phyloP scores from a whole-genome alignment of 1,140 invertebrate genomes.

The Drosophila lacteicornis region DNA sequence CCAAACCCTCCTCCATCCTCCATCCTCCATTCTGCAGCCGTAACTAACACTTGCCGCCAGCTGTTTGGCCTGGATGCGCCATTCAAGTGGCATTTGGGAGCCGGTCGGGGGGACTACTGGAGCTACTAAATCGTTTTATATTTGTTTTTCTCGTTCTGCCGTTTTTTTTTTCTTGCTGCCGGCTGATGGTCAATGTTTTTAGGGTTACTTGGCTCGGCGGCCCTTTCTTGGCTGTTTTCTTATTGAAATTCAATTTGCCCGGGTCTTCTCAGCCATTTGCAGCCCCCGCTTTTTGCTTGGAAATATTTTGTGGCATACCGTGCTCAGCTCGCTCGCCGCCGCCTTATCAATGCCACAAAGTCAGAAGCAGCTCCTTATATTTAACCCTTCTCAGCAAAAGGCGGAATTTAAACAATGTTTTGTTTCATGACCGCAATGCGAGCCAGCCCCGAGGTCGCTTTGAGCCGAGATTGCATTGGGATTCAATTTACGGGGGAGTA shows the following conservation, averaged over 20 bases:
- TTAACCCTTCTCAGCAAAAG: slow-evolving; percentile 63
- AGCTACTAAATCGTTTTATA: slow-evolving; percentile 81
- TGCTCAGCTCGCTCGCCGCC: slow-evolving; percentile 11
- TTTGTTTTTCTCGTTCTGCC: slow-evolving; percentile 70
- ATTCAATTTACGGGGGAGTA: slow-evolving; percentile 70
- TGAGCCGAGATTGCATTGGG: slow-evolving; percentile 65
- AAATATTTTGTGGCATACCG: slow-evolving; percentile 43
- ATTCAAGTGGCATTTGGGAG: slow-evolving; percentile 61
- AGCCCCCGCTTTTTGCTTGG: background rate
- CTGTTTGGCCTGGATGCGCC: slow-evolving; percentile 64
- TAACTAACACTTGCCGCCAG: slow-evolving; percentile 77
- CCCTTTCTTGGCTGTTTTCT: slow-evolving; percentile 66
- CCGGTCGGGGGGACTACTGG: background rate
- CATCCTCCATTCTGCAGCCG: slow-evolving; percentile 10
- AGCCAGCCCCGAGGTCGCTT: slow-evolving; percentile 20
- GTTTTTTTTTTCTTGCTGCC: slow-evolving; percentile 16
- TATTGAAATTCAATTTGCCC: slow-evolving; percentile 81
- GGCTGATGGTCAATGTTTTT: slow-evolving; percentile 67
- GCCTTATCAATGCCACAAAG: slow-evolving; percentile 63
- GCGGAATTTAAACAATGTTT: slow-evolving; percentile 68
- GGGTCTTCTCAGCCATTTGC: slow-evolving; percentile 39
- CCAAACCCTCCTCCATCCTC: slow-evolving; percentile 6
- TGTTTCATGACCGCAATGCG: slow-evolving; percentile 62
- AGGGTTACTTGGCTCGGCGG: slow-evolving; percentile 42
- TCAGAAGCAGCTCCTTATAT: slow-evolving; percentile 45